Base-by-base conservation (phyloP, 2,797 vertebrate genomes). In the Numenius phaeopus region DNA sequence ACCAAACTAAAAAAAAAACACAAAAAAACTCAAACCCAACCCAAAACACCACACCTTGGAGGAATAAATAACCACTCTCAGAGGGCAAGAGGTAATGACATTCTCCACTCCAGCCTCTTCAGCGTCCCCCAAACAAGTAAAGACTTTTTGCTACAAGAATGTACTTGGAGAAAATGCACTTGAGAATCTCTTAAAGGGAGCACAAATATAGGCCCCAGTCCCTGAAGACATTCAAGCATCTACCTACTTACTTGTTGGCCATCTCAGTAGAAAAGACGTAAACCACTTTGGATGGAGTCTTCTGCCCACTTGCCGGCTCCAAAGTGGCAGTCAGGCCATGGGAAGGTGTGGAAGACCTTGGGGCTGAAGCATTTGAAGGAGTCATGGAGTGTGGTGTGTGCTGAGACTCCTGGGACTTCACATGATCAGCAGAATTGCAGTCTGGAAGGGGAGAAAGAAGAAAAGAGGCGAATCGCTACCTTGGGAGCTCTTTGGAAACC, bases 181-280 rank as follows among this genome's bases (percentile, higher is more conserved):
- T 71, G 21, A 83, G 23, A 92, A 40, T n/a, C 42, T 83, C 46
- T 55, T 65, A 47, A 37, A 65, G 55, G 29, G 50, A 81, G 47
- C 69, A 81, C 24, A 76, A 72, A 88, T 17, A 8, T 3, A 94
- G 76, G 64, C 30, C 59, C 52, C 0, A 5, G 32, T 95, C 27
- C 30, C 40, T 61, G 57, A 85, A 78, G 87, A 58, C 79, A 62
- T 70, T 81, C 40, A 75, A 55, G 67, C 79, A 66, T 73, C 77
- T 66, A 96, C 72, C 72, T 80, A 97, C 97, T 91, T 99, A 99
- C 99, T 99, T 99, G 98, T 99, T 99, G 96, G 99, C 99, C 99
- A 99, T 99, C 97, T 99, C 99, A 93, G 99, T 99, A 97, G 99
- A 99, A 98, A 99, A 99, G 98, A 99, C 99, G 65, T 99, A 99